Percentiles rank a stretch among this genome's conserved stretches.
Evolutionary conservation across 92 coral and sea anemone genomes (phyloP).

Genomic region (Micromussa lordhowensis): DNA sequence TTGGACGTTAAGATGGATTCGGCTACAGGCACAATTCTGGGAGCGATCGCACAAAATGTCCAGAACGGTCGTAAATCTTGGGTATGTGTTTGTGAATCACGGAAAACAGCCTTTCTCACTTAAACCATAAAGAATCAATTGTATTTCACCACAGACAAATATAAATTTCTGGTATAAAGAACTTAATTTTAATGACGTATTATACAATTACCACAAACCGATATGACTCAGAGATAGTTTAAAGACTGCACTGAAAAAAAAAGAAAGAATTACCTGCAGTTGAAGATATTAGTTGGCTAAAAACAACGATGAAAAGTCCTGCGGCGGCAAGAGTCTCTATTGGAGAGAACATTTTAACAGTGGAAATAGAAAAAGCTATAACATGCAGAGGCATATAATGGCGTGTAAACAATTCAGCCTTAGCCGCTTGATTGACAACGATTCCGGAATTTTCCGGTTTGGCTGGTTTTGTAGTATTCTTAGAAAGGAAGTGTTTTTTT

Average conservation of each 20-base stretch:
- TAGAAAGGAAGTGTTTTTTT: background rate
- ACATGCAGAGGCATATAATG: background rate
- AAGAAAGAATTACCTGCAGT: constrained; percentile 2
- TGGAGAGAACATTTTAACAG: background rate
- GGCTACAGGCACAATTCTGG: too few species aligned
- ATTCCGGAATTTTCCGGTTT: constrained; percentile 17
- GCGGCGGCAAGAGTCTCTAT: background rate
- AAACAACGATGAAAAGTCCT: constrained; percentile 7
- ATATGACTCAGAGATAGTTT: too few species aligned
- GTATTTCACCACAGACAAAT: too few species aligned
- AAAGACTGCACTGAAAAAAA: background rate
- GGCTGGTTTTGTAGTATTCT: constrained; percentile 28
- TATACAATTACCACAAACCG: background rate
- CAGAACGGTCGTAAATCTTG: too few species aligned
- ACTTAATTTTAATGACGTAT: too few species aligned
- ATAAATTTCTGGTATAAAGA: too few species aligned
- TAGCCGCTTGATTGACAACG: background rate
- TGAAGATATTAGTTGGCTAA: constrained; percentile 2
- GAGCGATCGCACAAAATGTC: too few species aligned
- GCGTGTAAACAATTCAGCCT: background rate
- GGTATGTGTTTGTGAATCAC: too few species aligned
- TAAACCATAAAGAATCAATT: too few species aligned
- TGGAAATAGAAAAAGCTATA: background rate
- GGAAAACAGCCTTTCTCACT: too few species aligned
- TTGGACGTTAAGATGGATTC: too few species aligned